Percentiles rank a stretch among this genome's conserved stretches.
Evolutionary conservation across 2,797 vertebrate genomes (phyloP).

Genomic region (Scolopax rusticola): DNA sequence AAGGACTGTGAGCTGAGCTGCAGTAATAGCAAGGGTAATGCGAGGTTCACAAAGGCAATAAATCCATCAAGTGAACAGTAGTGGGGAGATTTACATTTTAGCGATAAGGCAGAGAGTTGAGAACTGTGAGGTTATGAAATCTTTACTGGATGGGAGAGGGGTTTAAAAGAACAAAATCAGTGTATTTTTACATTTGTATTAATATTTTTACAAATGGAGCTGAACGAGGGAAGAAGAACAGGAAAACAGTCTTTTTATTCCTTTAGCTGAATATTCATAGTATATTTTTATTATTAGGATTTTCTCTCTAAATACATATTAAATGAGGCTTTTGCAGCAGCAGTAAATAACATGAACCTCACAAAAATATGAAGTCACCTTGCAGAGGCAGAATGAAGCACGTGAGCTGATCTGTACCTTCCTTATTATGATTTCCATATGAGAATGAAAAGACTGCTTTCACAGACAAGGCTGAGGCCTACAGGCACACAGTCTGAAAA

Average conservation of each 20-base stretch:
- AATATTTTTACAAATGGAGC: neutral
- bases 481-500: conserved; percentile 5
- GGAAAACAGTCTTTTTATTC: neutral
- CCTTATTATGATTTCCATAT: neutral
- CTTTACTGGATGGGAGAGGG: neutral
- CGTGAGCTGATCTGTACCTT: neutral
- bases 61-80: neutral
- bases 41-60: neutral
- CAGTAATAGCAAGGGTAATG: neutral
- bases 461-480: neutral
- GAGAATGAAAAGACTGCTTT: neutral
- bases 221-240: neutral
- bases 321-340: neutral
- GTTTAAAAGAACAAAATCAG: neutral
- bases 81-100: neutral
- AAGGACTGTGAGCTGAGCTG: neutral
- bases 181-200: neutral
- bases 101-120: neutral
- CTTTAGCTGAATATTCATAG: neutral
- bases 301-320: neutral
- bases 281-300: neutral
- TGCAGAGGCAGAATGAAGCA: neutral
- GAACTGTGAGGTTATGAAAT: neutral
- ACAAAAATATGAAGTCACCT: neutral
- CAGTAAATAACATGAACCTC: neutral